Conservation (phyloP, 2,113 vertebrate species). For the Australoheros scitulus region DNA sequence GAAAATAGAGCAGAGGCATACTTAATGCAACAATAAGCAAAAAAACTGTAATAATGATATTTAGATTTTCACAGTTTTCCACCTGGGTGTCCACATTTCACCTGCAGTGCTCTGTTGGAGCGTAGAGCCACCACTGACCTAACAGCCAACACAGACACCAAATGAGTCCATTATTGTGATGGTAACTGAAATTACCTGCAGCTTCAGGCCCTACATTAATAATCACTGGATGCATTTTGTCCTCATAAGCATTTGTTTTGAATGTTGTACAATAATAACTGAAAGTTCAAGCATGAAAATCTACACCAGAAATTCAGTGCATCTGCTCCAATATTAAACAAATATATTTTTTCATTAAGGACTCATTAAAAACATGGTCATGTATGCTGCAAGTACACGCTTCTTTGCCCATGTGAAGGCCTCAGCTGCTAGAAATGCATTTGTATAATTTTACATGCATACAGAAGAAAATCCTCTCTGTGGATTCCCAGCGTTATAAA, state of each 20-base stretch:
- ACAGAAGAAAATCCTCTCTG: neutral
- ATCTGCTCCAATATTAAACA: neutral
- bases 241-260: neutral
- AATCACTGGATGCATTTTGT: neutral
- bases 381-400: accelerated
- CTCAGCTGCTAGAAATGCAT: neutral
- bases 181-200: neutral
- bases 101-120: too few species aligned
- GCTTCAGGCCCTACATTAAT: neutral
- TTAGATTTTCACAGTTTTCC: neutral
- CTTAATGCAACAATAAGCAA: neutral
- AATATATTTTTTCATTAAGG: neutral
- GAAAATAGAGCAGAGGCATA: neutral
- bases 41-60: neutral
- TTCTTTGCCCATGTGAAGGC: neutral
- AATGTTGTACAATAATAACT: neutral
- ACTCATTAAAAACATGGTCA: neutral
- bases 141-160: neutral
- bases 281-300: neutral
- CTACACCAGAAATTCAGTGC: neutral
- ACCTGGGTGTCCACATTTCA: neutral
- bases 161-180: neutral
- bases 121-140: neutral
- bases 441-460: neutral
- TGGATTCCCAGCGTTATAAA: neutral